These are phyloP conservation scores for Lepus europaeus DNA, from an alignment of 2,113 vertebrate genomes.

Conservation along the genomic window DNA sequence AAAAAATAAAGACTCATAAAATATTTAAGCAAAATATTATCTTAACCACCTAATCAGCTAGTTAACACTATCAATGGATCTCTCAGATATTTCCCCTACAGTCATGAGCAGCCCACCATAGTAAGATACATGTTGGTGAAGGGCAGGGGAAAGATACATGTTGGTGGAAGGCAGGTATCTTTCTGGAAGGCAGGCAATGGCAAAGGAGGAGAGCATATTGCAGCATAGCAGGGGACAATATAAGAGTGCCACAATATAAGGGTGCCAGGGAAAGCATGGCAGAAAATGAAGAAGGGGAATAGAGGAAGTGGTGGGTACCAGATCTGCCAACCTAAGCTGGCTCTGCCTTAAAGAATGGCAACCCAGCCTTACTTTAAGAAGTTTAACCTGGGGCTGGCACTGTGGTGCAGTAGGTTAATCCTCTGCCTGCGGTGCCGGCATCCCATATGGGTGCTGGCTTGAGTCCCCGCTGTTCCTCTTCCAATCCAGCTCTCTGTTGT, in stretches of 20 bases:
- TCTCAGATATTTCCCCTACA: not conserved
- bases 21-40: not conserved
- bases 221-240: too few species aligned
- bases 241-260: too few species aligned
- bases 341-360: not conserved
- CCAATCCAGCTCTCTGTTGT: too few species aligned
- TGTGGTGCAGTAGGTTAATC: too few species aligned
- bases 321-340: not conserved
- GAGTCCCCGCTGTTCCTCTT: too few species aligned
- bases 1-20: conserved; percentile 6
- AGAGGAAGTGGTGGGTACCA: not conserved
- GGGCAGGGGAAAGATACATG: too few species aligned
- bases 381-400: not conserved
- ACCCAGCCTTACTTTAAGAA: not conserved
- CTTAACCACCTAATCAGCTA: not conserved
- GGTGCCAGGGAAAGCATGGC: not conserved
- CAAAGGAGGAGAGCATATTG: too few species aligned
- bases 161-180: not conserved
- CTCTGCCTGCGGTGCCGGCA: too few species aligned
- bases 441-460: too few species aligned
- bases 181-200: not conserved
- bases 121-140: not conserved
- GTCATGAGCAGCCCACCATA: not conserved
- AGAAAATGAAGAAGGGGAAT: not conserved
- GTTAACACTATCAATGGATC: not conserved